Conservation (phyloP, 2,113 vertebrate genomes). For the Eleginops maclovinus region DNA sequence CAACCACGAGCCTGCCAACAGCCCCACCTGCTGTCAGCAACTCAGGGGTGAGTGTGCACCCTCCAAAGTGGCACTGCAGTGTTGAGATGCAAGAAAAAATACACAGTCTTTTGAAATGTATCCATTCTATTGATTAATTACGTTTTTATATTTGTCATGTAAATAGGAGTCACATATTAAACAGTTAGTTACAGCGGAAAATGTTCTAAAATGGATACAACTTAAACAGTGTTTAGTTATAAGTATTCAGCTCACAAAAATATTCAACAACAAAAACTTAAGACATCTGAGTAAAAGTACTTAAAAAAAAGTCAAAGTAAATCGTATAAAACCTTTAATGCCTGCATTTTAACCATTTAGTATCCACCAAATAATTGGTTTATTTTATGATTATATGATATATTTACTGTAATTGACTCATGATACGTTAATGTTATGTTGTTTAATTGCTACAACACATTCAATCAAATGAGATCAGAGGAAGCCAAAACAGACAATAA, state of each 20-base stretch:
- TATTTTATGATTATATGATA: neutral
- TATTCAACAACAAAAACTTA: no score
- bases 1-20: conserved; percentile 83
- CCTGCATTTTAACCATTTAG: neutral
- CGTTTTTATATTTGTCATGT: neutral
- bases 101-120: neutral
- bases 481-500: no score
- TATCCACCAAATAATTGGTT: neutral
- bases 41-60: conserved; percentile 87
- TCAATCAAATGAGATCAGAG: neutral
- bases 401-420: neutral
- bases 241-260: no score
- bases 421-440: neutral
- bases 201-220: no score
- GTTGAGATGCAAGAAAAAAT: neutral
- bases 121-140: neutral
- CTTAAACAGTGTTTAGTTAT: no score
- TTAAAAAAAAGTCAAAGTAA: no score
- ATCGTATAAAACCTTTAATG: no score
- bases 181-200: no score
- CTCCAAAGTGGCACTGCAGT: neutral
- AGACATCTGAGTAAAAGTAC: no score
- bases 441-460: neutral
- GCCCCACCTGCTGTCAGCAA: conserved; percentile 93
- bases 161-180: neutral